Evolutionary conservation across 2,888 invertebrate genomes (phyloP).

Genomic region (Leuctra nigra): DNA sequence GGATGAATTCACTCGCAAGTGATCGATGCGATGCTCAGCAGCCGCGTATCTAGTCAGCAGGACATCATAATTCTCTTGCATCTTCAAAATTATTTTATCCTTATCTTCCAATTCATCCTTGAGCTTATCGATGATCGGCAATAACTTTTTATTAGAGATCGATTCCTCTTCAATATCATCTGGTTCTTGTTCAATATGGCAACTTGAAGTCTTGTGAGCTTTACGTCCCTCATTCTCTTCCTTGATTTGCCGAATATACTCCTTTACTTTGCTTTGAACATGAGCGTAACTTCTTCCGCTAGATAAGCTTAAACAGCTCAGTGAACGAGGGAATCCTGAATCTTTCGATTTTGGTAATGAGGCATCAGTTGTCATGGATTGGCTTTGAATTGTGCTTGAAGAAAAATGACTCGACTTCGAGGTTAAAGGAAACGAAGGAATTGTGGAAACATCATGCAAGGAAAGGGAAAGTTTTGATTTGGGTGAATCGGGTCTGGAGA

Average conservation of each 20-base stretch:
- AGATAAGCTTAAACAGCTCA: constrained; percentile 31
- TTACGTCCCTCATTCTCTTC: constrained; percentile 22
- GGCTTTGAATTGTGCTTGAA: constrained; percentile 19
- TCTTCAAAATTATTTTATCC: constrained; percentile 24
- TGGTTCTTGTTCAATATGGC: not conserved
- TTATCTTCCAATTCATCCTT: constrained; percentile 28
- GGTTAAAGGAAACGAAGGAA: constrained; percentile 25
- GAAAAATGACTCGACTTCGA: constrained; percentile 12
- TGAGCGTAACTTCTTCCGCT: constrained; percentile 32
- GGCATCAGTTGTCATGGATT: constrained; percentile 20
- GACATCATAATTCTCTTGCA: constrained; percentile 28
- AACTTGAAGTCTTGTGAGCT: not conserved
- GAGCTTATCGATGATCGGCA: constrained; percentile 21
- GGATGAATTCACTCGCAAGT: constrained; percentile 19
- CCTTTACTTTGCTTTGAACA: constrained; percentile 34
- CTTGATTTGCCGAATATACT: constrained; percentile 32
- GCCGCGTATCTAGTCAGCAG: constrained; percentile 29
- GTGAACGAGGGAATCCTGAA: constrained; percentile 32
- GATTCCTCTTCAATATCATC: not conserved
- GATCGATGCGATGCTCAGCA: constrained; percentile 29
- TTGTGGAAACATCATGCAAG: constrained; percentile 30
- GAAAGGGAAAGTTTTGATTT: constrained; percentile 29
- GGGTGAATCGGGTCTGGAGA: not conserved
- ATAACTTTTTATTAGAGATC: not conserved
- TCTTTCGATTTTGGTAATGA: constrained; percentile 31